Conservation (phyloP, 2,797 vertebrate genomes). For the Parambassis ranga region DNA sequence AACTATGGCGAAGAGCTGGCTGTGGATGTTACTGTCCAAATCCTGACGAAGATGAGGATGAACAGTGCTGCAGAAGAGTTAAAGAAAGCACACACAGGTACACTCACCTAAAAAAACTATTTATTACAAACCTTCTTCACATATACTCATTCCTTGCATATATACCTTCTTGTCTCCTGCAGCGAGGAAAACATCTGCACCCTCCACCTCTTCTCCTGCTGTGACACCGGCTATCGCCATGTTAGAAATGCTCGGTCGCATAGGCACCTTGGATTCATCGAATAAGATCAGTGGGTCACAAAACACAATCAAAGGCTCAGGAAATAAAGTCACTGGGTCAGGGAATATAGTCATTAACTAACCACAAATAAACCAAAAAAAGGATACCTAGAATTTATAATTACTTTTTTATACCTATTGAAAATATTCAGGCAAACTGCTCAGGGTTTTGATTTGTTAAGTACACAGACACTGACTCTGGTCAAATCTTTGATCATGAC, state of each 20-base stretch:
- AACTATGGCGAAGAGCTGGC: background rate
- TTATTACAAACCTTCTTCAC: background rate
- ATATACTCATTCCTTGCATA: background rate
- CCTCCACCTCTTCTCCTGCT: constrained; percentile 4
- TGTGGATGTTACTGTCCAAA: background rate
- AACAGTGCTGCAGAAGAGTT: background rate
- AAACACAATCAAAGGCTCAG: too few relatives aligned
- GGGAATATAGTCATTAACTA: constrained; percentile 3
- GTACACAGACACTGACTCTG: too few relatives aligned
- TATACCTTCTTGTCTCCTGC: background rate
- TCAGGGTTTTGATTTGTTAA: too few relatives aligned
- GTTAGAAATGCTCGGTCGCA: too few relatives aligned
- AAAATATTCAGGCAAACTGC: too few relatives aligned
- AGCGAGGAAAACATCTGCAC: background rate
- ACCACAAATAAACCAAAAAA: too few relatives aligned
- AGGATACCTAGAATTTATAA: too few relatives aligned
- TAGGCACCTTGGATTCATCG: background rate
- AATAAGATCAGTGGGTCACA: constrained; percentile 6
- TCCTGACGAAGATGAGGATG: constrained; percentile 20
- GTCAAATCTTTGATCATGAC: too few relatives aligned
- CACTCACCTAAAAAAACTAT: background rate
- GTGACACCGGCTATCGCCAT: background rate
- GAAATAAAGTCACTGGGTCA: too few relatives aligned
- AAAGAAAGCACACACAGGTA: accelerated
- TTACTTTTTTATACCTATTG: too few relatives aligned